A percentile compares a stretch with the other conserved stretches of the same genome.
These are phyloP conservation scores for Pseudomugil gertrudae DNA, from an alignment of 2,797 vertebrate species.

Conservation along the genomic window DNA sequence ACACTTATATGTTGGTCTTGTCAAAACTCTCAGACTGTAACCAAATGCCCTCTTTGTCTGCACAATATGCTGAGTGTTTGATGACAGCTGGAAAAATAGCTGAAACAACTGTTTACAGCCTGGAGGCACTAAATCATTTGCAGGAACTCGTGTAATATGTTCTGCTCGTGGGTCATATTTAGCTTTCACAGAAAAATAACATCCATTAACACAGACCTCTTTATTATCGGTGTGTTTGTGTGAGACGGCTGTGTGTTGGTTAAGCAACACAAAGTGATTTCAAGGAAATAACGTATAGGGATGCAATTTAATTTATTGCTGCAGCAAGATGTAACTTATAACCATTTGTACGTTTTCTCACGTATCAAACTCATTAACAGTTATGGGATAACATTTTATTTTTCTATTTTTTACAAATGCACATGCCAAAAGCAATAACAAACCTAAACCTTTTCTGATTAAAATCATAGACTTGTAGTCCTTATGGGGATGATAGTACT, in stretches of 20 bases:
- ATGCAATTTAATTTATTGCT: not conserved
- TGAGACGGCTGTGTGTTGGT: not conserved
- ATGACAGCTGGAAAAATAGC: slow-evolving; percentile 8
- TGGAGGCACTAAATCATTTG: not conserved
- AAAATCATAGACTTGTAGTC: too few species aligned
- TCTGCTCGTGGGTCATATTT: not conserved
- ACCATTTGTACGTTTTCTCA: not conserved
- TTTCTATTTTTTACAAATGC: too few species aligned
- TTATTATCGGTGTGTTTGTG: not conserved
- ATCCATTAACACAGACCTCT: not conserved
- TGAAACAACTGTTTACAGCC: not conserved
- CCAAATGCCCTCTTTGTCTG: not conserved
- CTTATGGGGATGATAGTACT: too few species aligned
- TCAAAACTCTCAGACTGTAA: slow-evolving; percentile 5
- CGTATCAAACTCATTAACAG: too few species aligned
- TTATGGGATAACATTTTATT: too few species aligned
- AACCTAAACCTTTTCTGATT: too few species aligned
- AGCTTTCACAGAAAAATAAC: not conserved
- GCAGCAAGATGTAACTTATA: not conserved
- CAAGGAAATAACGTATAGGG: not conserved
- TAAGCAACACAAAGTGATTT: not conserved
- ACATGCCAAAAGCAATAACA: too few species aligned
- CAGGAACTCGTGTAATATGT: not conserved
- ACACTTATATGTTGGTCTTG: not conserved
- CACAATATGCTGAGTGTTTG: slow-evolving; percentile 20